A percentile compares a stretch with the other conserved stretches of the same genome.
Conservation (phyloP, 2,113 vertebrate species). For the Lamprologus tigripictilis region DNA sequence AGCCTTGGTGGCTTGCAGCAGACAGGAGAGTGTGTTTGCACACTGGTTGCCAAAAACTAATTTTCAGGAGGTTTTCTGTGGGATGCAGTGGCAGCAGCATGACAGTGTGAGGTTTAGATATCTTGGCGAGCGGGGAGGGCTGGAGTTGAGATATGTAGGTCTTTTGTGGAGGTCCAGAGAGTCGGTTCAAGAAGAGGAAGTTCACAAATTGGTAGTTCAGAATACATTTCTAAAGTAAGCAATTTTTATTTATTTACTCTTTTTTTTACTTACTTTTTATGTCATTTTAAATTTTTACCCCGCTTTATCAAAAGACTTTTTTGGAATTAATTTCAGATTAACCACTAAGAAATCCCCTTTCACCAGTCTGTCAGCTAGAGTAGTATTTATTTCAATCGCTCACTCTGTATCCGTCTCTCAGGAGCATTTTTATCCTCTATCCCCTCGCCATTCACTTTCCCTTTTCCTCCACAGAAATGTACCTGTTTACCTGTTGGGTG, state of each 20-base stretch:
- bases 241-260: background rate
- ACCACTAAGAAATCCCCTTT: background rate
- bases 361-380: background rate
- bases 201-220: slow-evolving; percentile 50
- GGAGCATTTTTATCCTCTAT: slow-evolving; percentile 35
- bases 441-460: slow-evolving; percentile 20
- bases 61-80: slow-evolving; percentile 72
- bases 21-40: slow-evolving; percentile 74
- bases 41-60: slow-evolving; percentile 76
- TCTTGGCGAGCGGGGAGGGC: slow-evolving; percentile 44
- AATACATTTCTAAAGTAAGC: slow-evolving; percentile 38
- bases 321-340: slow-evolving; percentile 32
- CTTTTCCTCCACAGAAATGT: slow-evolving; percentile 59
- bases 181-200: slow-evolving; percentile 37
- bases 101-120: slow-evolving; percentile 73
- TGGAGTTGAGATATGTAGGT: slow-evolving; percentile 44
- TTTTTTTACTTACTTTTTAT: background rate
- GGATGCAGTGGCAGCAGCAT: slow-evolving; percentile 66
- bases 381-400: slow-evolving; percentile 41
- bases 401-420: slow-evolving; percentile 23
- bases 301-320: background rate
- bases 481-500: slow-evolving; percentile 81
- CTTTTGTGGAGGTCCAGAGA: slow-evolving; percentile 56
- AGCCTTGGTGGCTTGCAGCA: slow-evolving; percentile 78
- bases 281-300: background rate